phyloP scores from a whole-genome alignment of 2,888 invertebrate genomes.

The Pasiphila rectangulata region DNA sequence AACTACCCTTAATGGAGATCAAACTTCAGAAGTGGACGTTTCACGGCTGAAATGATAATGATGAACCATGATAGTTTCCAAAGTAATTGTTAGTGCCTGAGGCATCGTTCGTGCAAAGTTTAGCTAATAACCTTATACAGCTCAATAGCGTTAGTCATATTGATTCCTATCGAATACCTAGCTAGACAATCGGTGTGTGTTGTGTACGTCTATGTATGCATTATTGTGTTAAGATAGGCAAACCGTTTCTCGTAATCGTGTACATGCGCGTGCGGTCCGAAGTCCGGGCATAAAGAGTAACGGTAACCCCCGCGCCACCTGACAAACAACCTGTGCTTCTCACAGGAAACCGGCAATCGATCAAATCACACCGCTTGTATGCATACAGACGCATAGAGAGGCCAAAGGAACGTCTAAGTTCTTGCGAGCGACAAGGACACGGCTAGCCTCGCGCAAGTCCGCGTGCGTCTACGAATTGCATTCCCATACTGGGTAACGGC shows the following conservation, averaged over 20 bases:
- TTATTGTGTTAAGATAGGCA: constrained; percentile 27
- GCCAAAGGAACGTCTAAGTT: constrained; percentile 42
- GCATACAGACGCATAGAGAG: constrained; percentile 67
- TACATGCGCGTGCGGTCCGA: constrained; percentile 43
- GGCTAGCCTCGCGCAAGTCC: constrained; percentile 58
- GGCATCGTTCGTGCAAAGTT: too few relatives aligned
- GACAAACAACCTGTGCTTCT: constrained; percentile 72
- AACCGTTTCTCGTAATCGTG: constrained; percentile 32
- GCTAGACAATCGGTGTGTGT: background rate
- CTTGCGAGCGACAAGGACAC: constrained; percentile 51
- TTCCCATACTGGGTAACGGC: constrained; percentile 76
- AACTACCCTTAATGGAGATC: too few relatives aligned
- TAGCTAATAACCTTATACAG: background rate
- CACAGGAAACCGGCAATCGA: constrained; percentile 72
- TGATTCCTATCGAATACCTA: constrained; percentile 1
- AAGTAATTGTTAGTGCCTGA: too few relatives aligned
- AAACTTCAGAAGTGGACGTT: too few relatives aligned
- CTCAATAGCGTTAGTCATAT: constrained; percentile 1
- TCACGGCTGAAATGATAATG: too few relatives aligned
- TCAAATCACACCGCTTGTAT: constrained; percentile 70
- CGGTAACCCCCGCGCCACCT: constrained; percentile 63
- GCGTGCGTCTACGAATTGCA: constrained; percentile 76
- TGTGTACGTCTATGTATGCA: too few relatives aligned
- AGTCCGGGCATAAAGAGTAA: constrained; percentile 55
- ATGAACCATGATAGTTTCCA: too few relatives aligned